These are phyloP conservation scores for Diabrotica balteata DNA, from an alignment of 2,888 invertebrate species.

Conservation along the genomic window DNA sequence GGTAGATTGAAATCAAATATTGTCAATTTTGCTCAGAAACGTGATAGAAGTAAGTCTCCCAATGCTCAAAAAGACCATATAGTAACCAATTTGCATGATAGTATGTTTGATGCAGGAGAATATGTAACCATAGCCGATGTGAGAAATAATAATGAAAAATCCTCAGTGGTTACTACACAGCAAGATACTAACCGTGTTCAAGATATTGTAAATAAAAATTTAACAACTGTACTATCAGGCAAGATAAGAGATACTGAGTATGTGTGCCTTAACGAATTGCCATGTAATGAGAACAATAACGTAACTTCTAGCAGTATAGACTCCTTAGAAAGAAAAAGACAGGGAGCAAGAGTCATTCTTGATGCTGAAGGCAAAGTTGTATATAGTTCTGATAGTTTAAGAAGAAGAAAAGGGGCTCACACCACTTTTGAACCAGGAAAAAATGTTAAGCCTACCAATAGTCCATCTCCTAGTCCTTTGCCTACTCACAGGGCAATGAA, in stretches of 20 bases:
- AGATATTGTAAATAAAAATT: constrained; percentile 71
- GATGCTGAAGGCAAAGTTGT: constrained; percentile 89
- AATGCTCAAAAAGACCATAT: constrained; percentile 56
- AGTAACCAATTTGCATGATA: constrained; percentile 29
- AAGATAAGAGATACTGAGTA: constrained; percentile 75
- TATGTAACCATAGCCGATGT: constrained; percentile 88
- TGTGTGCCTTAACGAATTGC: constrained; percentile 81
- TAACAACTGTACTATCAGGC: constrained; percentile 68
- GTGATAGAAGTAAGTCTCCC: constrained; percentile 64
- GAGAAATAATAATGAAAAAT: constrained; percentile 77
- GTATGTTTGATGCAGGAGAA: constrained; percentile 71
- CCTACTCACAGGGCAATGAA: constrained; percentile 59
- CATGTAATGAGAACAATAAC: constrained; percentile 56
- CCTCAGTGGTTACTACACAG: constrained; percentile 45
- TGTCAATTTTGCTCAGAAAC: constrained; percentile 49
- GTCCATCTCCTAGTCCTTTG: constrained; percentile 63
- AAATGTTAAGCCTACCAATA: constrained; percentile 71
- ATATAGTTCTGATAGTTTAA: constrained; percentile 85
- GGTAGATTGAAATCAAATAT: constrained; percentile 69
- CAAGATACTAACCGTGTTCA: constrained; percentile 67
- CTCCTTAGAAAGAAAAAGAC: constrained; percentile 65
- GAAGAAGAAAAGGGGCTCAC: constrained; percentile 79
- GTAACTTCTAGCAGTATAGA: constrained; percentile 49
- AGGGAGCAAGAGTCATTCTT: constrained; percentile 80
- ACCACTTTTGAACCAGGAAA: constrained; percentile 90